Percentiles rank a stretch among this genome's conserved stretches.
phyloP scores from a whole-genome alignment of 2,797 vertebrate genomes.

The Rhincodon typus region DNA sequence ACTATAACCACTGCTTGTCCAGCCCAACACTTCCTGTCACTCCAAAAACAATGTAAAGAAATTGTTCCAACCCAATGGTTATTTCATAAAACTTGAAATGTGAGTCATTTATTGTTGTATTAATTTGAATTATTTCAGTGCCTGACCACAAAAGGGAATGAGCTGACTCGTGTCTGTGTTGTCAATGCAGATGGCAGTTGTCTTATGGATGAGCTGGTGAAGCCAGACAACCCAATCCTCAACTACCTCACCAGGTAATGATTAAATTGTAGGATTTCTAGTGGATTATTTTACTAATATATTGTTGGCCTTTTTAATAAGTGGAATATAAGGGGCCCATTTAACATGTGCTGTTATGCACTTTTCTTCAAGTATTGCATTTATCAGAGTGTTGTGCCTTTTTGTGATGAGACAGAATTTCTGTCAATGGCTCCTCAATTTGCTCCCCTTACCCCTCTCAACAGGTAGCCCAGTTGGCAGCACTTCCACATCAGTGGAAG shows the following conservation, averaged over 20 bases:
- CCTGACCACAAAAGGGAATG: constrained; percentile 63
- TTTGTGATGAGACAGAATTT: neutral
- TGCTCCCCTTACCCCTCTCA: no score
- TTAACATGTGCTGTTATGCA: neutral
- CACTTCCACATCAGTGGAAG: neutral
- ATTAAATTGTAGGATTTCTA: neutral
- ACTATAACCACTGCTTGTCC: no score
- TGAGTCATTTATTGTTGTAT: neutral
- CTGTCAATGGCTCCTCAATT: no score
- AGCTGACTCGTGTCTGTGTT: constrained; percentile 71
- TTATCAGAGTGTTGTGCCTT: neutral
- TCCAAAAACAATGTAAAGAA: no score
- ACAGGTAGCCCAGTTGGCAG: neutral
- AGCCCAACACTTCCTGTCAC: no score
- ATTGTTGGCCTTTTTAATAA: neutral
- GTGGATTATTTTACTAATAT: neutral
- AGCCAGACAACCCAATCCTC: constrained; percentile 60
- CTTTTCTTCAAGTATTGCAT: neutral
- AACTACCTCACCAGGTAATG: constrained; percentile 73
- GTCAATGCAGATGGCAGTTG: constrained; percentile 69
- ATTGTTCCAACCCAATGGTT: no score
- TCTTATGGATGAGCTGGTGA: constrained; percentile 75
- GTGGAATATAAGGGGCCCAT: neutral
- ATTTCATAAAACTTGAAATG: neutral
- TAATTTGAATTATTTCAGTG: constrained; percentile 61